Evolutionary conservation across 2,797 vertebrate species (phyloP).

Genomic region (Enteromius anoplus): DNA sequence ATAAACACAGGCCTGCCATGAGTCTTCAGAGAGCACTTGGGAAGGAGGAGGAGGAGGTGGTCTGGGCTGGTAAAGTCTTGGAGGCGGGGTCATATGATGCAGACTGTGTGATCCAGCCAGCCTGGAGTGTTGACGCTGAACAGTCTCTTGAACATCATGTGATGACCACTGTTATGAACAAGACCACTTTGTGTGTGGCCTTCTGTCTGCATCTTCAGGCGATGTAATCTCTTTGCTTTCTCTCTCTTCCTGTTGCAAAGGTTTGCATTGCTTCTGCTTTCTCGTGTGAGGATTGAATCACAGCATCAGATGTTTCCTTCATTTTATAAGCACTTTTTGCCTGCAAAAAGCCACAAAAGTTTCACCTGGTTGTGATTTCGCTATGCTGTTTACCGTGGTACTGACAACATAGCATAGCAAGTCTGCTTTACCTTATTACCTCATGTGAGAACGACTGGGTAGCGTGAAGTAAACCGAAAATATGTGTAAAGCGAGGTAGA

Average conservation of each 20-base stretch:
- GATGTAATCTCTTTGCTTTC: conserved; percentile 19
- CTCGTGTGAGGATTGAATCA: neutral
- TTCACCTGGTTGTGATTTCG: neutral
- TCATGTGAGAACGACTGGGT: neutral
- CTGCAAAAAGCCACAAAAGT: neutral
- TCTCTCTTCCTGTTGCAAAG: conserved; percentile 9
- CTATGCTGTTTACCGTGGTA: neutral
- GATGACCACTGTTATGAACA: conserved; percentile 75
- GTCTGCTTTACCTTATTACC: neutral
- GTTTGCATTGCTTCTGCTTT: neutral
- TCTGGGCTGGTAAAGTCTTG: conserved; percentile 55
- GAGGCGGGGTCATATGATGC: conserved; percentile 77
- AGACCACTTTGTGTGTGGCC: conserved; percentile 66
- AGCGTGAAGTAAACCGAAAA: neutral
- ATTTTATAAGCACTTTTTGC: conserved; percentile 11
- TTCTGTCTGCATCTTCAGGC: conserved; percentile 48
- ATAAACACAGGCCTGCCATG: conserved; percentile 50
- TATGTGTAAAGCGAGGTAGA: neutral
- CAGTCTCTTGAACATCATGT: conserved; percentile 83
- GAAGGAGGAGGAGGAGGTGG: conserved; percentile 43
- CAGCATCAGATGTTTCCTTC: neutral
- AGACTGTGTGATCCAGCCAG: conserved; percentile 70
- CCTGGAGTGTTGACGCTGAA: conserved; percentile 71
- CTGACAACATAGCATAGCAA: neutral
- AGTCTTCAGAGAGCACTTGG: conserved; percentile 43